Percentiles rank a stretch among this genome's conserved stretches.
These are phyloP conservation scores for Synanthedon andrenaeformis DNA, from an alignment of 2,888 invertebrate genomes.

Conservation along the genomic window DNA sequence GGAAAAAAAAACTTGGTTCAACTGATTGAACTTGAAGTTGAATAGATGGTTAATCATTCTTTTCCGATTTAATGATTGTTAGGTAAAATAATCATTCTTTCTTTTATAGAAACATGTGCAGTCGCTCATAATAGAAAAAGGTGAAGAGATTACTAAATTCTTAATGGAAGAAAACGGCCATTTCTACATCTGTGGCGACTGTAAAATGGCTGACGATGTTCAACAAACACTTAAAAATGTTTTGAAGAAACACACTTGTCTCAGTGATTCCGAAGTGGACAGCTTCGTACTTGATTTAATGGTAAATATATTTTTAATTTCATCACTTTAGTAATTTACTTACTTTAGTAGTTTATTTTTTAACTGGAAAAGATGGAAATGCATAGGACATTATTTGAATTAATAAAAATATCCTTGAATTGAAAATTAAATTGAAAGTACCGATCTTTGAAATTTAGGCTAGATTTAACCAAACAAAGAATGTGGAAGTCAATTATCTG, in stretches of 20 bases:
- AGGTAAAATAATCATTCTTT: no score
- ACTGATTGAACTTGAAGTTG: no score
- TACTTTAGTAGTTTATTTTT: neutral
- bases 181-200: conserved; percentile 96
- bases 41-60: no score
- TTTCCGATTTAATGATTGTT: no score
- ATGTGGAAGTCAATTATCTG: neutral
- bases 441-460: no score
- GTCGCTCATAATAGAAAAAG: conserved; percentile 83
- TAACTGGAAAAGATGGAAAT: neutral
- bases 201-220: conserved; percentile 97
- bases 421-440: no score
- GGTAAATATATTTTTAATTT: conserved; percentile 66
- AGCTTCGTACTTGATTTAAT: conserved; percentile 84
- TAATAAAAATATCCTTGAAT: no score
- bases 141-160: conserved; percentile 79
- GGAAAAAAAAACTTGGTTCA: no score
- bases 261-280: conserved; percentile 83
- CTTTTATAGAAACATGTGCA: conserved; percentile 87
- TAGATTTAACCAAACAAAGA: no score
- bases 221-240: conserved; percentile 87
- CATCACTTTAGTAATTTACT: neutral
- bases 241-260: conserved; percentile 73
- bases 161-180: conserved; percentile 85
- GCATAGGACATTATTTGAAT: neutral